Percentiles rank a stretch among this genome's conserved stretches.
Evolutionary conservation across 2,797 vertebrate genomes (phyloP).

Genomic region (Odontamblyopus rebecca): DNA sequence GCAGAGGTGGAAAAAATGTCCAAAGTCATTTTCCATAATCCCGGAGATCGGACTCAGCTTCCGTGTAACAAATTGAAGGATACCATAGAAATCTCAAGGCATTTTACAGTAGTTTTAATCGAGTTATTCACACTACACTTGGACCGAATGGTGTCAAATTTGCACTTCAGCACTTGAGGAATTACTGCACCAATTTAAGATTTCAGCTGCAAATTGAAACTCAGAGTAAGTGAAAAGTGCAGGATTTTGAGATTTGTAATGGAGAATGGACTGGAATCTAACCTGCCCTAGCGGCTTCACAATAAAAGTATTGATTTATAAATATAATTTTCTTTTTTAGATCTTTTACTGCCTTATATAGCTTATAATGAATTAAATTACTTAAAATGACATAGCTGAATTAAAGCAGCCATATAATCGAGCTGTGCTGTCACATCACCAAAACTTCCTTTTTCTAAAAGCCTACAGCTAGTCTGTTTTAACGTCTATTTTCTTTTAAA

Average conservation of each 20-base stretch:
- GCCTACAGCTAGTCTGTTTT: too few species aligned
- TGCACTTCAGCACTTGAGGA: conserved; percentile 16
- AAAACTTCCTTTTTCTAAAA: too few species aligned
- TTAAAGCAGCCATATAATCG: too few species aligned
- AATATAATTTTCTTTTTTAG: too few species aligned
- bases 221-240: not conserved
- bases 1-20: conserved; percentile 41
- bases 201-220: not conserved
- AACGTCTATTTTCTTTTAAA: too few species aligned
- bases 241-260: not conserved
- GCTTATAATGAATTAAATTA: too few species aligned
- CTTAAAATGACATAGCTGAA: too few species aligned
- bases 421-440: too few species aligned
- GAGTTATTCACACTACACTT: conserved; percentile 30
- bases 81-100: conserved; percentile 38
- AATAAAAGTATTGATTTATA: too few species aligned
- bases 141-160: conserved; percentile 19
- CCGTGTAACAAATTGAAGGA: conserved; percentile 64
- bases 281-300: too few species aligned
- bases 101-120: conserved; percentile 42
- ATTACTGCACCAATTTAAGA: conserved; percentile 2
- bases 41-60: conserved; percentile 52
- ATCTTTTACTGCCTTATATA: too few species aligned
- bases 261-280: not conserved
- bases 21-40: conserved; percentile 64